Conservation (phyloP, 1,140 invertebrate species). For the Heliconius nattereri region DNA sequence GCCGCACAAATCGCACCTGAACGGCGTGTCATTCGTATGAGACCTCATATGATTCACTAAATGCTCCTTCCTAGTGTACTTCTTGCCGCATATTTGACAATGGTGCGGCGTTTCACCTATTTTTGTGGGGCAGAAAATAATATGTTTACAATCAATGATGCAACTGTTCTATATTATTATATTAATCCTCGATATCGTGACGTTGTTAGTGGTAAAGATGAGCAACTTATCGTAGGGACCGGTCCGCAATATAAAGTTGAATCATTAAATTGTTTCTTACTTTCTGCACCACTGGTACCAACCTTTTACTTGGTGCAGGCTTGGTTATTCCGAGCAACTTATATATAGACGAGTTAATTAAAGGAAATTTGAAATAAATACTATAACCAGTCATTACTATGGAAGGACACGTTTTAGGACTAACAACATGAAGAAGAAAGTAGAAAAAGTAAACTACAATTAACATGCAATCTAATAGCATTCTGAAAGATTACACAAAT, state of each 20-base stretch:
- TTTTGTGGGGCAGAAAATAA: constrained; percentile 76
- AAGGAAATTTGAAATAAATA: constrained; percentile 5
- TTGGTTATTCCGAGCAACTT: constrained; percentile 58
- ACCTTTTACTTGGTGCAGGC: constrained; percentile 67
- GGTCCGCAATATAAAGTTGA: constrained; percentile 63
- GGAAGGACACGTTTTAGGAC: constrained; percentile 16
- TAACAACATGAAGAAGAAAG: neutral
- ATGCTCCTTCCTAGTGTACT: constrained; percentile 89
- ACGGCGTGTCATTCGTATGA: constrained; percentile 91
- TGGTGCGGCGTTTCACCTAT: constrained; percentile 87
- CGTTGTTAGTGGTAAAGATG: constrained; percentile 20
- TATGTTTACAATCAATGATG: constrained; percentile 79
- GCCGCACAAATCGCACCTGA: constrained; percentile 91
- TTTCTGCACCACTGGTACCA: constrained; percentile 72
- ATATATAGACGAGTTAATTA: constrained; percentile 1
- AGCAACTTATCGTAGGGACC: constrained; percentile 16
- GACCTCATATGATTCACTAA: constrained; percentile 89
- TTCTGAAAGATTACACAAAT: neutral
- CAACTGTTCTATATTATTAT: constrained; percentile 61
- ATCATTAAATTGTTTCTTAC: constrained; percentile 75
- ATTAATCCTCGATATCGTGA: neutral
- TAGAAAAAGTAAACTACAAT: neutral
- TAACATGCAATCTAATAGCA: constrained; percentile 13
- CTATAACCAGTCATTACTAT: constrained; percentile 21
- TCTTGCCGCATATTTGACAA: constrained; percentile 88